Conservation (phyloP, 2,113 vertebrate species). For the Papio anubis region DNA sequence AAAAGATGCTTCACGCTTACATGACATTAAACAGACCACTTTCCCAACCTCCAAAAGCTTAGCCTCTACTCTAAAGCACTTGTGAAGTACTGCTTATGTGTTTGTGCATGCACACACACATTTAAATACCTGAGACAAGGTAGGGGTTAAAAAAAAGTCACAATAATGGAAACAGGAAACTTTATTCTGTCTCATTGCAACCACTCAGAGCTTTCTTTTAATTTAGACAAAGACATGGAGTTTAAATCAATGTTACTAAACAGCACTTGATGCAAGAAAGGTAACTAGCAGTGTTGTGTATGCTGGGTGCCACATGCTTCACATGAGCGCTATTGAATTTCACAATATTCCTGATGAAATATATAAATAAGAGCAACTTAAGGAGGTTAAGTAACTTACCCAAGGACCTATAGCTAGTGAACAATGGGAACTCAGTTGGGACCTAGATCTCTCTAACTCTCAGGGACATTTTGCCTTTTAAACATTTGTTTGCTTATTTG, state of each 20-base stretch:
- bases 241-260: background rate
- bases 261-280: background rate
- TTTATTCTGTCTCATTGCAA: rapidly evolving
- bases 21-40: background rate
- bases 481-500: background rate
- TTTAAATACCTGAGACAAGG: background rate
- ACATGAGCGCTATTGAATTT: background rate
- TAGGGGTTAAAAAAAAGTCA: background rate
- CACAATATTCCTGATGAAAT: background rate
- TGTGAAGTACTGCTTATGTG: background rate
- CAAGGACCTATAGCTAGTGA: background rate
- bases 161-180: background rate
- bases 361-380: background rate
- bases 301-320: background rate
- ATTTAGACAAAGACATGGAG: background rate
- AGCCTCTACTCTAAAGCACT: background rate
- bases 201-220: background rate
- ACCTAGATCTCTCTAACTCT: background rate
- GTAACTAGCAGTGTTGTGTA: background rate
- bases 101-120: background rate
- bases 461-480: background rate
- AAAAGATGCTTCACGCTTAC: background rate
- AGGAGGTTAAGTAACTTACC: background rate
- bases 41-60: background rate
- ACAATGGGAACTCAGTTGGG: background rate